phyloP scores from a whole-genome alignment of 1,140 invertebrate species.

The Heliconius melpomene region DNA sequence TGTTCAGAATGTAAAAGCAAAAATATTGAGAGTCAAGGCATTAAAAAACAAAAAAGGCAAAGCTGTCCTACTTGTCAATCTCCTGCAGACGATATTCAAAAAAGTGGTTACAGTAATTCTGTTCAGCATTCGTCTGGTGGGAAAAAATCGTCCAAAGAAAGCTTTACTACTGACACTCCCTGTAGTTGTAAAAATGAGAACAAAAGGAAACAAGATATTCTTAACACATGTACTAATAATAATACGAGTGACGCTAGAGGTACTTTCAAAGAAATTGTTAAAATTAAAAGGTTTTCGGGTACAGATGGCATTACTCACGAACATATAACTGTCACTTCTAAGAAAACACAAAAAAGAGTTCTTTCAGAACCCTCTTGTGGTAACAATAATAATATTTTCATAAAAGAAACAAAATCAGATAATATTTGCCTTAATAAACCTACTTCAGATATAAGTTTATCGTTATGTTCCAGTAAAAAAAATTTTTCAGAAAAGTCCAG shows the following conservation, averaged over 20 bases:
- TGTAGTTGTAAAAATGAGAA: constrained; percentile 16
- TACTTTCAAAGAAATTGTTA: constrained; percentile 44
- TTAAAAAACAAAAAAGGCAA: background rate
- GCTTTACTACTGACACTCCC: background rate
- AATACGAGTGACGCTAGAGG: constrained; percentile 1
- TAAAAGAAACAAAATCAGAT: constrained; percentile 13
- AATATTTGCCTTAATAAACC: background rate
- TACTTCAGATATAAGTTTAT: background rate
- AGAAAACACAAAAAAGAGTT: constrained; percentile 42
- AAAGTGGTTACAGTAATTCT: background rate
- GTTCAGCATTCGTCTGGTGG: background rate
- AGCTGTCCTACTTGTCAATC: background rate
- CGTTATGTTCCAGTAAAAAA: background rate
- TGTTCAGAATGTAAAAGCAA: background rate
- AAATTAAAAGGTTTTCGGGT: constrained; percentile 41
- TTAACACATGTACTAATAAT: background rate
- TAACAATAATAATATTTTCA: background rate
- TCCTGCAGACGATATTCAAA: background rate
- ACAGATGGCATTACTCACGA: constrained; percentile 47
- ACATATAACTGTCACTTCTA: constrained; percentile 48
- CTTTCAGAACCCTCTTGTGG: background rate
- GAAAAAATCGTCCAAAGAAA: background rate
- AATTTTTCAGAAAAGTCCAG: background rate
- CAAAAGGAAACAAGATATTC: constrained; percentile 18
- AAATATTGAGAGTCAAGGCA: background rate